Base-by-base conservation (phyloP, 2,888 invertebrate species). In the Seira musarum region DNA sequence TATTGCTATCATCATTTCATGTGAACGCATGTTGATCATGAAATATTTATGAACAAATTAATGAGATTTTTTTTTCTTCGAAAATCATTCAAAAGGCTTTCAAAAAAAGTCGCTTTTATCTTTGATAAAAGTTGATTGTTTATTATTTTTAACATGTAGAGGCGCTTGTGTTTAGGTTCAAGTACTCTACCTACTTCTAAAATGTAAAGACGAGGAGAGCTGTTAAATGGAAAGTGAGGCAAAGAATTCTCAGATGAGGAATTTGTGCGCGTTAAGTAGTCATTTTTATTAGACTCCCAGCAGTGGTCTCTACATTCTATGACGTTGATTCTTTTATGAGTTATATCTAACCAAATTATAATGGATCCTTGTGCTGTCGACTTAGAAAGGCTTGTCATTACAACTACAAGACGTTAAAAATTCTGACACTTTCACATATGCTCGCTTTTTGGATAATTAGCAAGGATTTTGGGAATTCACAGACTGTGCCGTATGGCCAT, bases 261-360 rank as follows among this genome's bases (percentile, higher is more conserved):
- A 8, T 24, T n/a, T 19, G 2, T 64, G 1, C 64, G 64, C 24
- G 64, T 24, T 64, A 24, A 24, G 64, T 22, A 64, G 64, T 64
- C 64, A 24, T 64, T 64, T 40, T 64, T 25, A 64, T 64, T 24
- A 15, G 19, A 64, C n/a, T 24, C 25, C 64, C 64, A 64, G 64
- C 64, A 64, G 64, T n/a, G 24, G 40, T 24, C 21, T n/a, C 64
- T n/a, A n/a, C n/a, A n/a, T n/a, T n/a, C n/a, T 64, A 1, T 64
- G 64, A 64, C 64, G 64, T 64, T 24, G 15, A 22, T 17, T 64
- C 24, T 8, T 8, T 64, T 2, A 64, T 3, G 24, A 13, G 40
- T 40, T 40, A 8, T 40, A 40, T 13, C 40, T 13, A 40, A 40
- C 40, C 6, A 40, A 40, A 40, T 40, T 40, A 40, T 40, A 40